Evolutionary conservation across 2,113 vertebrate genomes (phyloP).

Genomic region (Hymenochirus boettgeri): DNA sequence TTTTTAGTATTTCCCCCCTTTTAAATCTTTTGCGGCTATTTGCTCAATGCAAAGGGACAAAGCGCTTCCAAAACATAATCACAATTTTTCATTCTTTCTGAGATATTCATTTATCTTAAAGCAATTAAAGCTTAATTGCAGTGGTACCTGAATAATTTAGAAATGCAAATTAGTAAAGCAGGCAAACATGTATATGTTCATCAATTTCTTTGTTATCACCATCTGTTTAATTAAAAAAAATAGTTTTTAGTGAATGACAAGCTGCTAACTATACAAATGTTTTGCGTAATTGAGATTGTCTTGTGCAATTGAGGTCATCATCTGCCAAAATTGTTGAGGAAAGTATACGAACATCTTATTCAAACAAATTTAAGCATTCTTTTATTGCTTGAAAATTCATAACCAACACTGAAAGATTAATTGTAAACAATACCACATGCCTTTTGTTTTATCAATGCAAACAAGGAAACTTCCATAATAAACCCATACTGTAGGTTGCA

Average conservation of each 20-base stretch:
- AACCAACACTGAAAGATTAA: slow-evolving; percentile 2
- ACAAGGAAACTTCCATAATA: background rate
- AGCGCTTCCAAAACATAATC: slow-evolving; percentile 46
- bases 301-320: slow-evolving; percentile 56
- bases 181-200: slow-evolving; percentile 62
- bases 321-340: slow-evolving; percentile 55
- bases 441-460: background rate
- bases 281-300: slow-evolving; percentile 61
- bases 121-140: slow-evolving; percentile 67
- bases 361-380: slow-evolving; percentile 53
- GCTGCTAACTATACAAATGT: slow-evolving; percentile 58
- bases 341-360: slow-evolving; percentile 50
- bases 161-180: slow-evolving; percentile 63
- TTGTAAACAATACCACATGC: slow-evolving; percentile 6
- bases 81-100: slow-evolving; percentile 60
- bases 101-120: slow-evolving; percentile 67
- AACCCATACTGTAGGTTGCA: no score
- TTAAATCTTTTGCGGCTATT: background rate
- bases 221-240: slow-evolving; percentile 70
- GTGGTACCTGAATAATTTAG: slow-evolving; percentile 67
- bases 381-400: slow-evolving; percentile 41
- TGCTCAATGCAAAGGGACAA: background rate
- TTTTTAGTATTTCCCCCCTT: background rate
- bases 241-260: slow-evolving; percentile 64
- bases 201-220: slow-evolving; percentile 68